A percentile compares a stretch with the other conserved stretches of the same genome.
phyloP scores from a whole-genome alignment of 2,113 vertebrate species.

The Bubo blakistoni region DNA sequence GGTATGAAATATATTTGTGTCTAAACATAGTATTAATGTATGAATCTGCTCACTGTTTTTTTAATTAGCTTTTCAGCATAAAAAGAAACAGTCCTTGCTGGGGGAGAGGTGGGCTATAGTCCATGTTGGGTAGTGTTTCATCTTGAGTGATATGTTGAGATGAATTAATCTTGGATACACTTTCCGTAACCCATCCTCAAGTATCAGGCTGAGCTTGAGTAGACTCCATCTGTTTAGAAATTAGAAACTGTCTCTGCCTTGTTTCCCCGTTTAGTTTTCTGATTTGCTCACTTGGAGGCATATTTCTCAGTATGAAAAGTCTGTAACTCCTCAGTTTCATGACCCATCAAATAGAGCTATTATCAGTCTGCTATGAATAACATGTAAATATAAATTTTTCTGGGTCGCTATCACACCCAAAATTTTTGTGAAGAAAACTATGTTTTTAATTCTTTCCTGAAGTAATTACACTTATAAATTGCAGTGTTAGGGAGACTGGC shows the following conservation, averaged over 20 bases:
- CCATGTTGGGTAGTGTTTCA: rapidly evolving
- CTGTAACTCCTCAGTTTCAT: neutral
- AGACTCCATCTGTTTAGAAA: neutral
- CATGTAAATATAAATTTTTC: neutral
- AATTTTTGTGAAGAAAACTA: neutral
- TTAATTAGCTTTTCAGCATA: neutral
- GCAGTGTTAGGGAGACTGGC: neutral
- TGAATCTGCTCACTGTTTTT: neutral
- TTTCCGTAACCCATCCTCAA: neutral
- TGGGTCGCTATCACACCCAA: neutral
- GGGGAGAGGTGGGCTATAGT: neutral
- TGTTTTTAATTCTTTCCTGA: neutral
- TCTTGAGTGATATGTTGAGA: neutral
- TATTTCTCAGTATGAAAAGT: neutral
- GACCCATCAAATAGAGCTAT: neutral
- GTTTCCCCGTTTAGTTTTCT: neutral
- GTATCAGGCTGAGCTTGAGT: neutral
- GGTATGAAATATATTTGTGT: neutral
- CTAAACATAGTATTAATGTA: neutral
- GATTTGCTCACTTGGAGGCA: neutral
- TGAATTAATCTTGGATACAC: neutral
- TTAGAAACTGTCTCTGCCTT: neutral
- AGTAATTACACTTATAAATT: neutral
- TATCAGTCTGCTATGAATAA: neutral
- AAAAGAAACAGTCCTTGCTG: neutral